These are phyloP conservation scores for Lacerta viridis DNA, from an alignment of 2,797 vertebrate genomes.

Conservation along the genomic window DNA sequence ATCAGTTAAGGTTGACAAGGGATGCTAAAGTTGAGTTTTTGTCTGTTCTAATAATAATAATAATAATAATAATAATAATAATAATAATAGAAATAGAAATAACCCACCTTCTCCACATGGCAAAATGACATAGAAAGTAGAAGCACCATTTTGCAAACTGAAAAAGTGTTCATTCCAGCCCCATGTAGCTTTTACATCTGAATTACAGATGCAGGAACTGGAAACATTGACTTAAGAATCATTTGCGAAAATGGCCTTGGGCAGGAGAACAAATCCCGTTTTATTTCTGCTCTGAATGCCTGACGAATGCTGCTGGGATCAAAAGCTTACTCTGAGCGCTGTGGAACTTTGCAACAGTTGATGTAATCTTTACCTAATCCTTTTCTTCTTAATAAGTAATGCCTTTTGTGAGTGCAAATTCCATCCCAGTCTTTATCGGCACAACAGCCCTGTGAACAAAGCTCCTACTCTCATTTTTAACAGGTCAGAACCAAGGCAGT, in stretches of 20 bases:
- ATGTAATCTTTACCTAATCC: slow-evolving; percentile 28
- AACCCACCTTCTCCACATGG: too few species aligned
- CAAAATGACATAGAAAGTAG: background rate
- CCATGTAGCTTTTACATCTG: slow-evolving; percentile 3
- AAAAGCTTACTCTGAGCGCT: slow-evolving; percentile 23
- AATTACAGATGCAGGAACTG: slow-evolving; percentile 8
- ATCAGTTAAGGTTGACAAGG: too few species aligned
- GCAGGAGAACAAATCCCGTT: slow-evolving; percentile 21
- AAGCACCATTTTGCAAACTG: background rate
- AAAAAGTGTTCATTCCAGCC: background rate
- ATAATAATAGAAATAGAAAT: too few species aligned
- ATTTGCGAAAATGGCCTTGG: slow-evolving; percentile 7
- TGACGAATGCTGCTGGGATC: slow-evolving; percentile 21
- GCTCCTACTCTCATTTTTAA: background rate
- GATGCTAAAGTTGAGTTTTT: background rate
- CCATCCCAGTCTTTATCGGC: background rate
- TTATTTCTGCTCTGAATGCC: slow-evolving; percentile 19
- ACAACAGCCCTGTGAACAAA: background rate
- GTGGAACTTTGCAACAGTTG: slow-evolving; percentile 8
- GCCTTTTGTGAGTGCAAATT: slow-evolving; percentile 13
- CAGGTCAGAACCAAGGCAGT: background rate
- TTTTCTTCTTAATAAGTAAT: slow-evolving; percentile 1
- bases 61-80: too few species aligned
- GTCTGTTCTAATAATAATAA: background rate
- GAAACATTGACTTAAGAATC: slow-evolving; percentile 17